A percentile compares a stretch with the other conserved stretches of the same genome.
Conservation (phyloP, 1,140 invertebrate species). For the Trachymyrmex septentrionalis region DNA sequence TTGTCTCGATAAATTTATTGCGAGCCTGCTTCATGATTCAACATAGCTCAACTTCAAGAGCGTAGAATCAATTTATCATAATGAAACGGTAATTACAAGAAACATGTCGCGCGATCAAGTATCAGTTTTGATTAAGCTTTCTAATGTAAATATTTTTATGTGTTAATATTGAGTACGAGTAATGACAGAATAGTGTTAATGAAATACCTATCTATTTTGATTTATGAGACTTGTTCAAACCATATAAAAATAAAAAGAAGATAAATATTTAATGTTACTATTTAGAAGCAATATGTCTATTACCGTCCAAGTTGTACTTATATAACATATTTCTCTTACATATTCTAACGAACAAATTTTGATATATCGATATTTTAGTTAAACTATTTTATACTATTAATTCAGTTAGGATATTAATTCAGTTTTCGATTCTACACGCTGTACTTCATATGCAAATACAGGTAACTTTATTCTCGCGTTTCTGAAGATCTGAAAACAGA, state of each 20-base stretch:
- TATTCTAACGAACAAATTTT: neutral
- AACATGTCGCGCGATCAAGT: neutral
- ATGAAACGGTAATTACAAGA: constrained; percentile 13
- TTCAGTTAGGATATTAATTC: neutral
- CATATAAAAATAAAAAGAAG: neutral
- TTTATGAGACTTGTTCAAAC: neutral
- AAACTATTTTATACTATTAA: neutral
- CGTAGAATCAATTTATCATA: constrained; percentile 5
- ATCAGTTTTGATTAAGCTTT: neutral
- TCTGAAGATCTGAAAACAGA: constrained; percentile 3
- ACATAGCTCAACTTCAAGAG: neutral
- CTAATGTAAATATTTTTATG: neutral
- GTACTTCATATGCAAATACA: neutral
- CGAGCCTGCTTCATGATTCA: neutral
- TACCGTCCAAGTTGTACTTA: neutral
- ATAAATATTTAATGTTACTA: constrained; percentile 6
- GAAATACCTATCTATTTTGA: neutral
- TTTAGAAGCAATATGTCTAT: neutral
- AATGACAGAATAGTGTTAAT: neutral
- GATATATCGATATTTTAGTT: neutral
- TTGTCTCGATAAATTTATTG: neutral
- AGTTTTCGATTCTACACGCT: neutral
- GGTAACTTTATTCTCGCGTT: neutral
- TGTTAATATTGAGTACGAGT: constrained; percentile 1
- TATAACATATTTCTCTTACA: neutral